These are phyloP conservation scores for Steinernema carpocapsae DNA, from an alignment of 2,888 invertebrate species.

Conservation along the genomic window DNA sequence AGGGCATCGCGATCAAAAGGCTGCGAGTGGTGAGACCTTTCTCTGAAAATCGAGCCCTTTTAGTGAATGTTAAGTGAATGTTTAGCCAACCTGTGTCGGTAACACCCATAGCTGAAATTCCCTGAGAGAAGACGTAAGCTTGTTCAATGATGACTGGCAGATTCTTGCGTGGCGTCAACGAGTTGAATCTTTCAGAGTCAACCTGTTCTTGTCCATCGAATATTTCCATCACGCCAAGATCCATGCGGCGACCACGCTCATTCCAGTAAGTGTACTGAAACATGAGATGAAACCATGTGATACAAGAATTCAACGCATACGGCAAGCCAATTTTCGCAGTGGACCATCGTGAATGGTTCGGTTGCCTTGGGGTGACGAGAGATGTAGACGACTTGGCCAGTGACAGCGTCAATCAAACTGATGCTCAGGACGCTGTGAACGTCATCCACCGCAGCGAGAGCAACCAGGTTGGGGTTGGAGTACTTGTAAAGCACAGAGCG, in stretches of 20 bases:
- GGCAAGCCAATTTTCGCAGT: conserved; percentile 95
- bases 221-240: conserved; percentile 89
- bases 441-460: conserved; percentile 72
- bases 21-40: conserved; percentile 64
- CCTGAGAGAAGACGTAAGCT: conserved; percentile 84
- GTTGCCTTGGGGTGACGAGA: conserved; percentile 83
- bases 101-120: conserved; percentile 81
- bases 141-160: conserved; percentile 76
- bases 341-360: conserved; percentile 85
- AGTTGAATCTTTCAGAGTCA: conserved; percentile 77
- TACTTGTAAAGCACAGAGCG: conserved; percentile 97
- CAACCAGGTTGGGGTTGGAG: conserved; percentile 92
- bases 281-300: conserved; percentile 33
- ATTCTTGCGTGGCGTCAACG: conserved; percentile 77
- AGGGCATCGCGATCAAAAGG: conserved; percentile 80
- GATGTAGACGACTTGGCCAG: conserved; percentile 84
- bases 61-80: not conserved
- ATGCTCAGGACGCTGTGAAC: conserved; percentile 37
- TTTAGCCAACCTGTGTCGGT: conserved; percentile 78
- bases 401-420: conserved; percentile 80
- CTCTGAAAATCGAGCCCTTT: conserved; percentile 51
- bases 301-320: conserved; percentile 68
- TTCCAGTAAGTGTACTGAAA: conserved; percentile 84
- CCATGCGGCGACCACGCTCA: conserved; percentile 88
- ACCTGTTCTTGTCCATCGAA: conserved; percentile 81